Evolutionary conservation across 2,888 invertebrate genomes (phyloP).

Genomic region (Volucella inflata): DNA sequence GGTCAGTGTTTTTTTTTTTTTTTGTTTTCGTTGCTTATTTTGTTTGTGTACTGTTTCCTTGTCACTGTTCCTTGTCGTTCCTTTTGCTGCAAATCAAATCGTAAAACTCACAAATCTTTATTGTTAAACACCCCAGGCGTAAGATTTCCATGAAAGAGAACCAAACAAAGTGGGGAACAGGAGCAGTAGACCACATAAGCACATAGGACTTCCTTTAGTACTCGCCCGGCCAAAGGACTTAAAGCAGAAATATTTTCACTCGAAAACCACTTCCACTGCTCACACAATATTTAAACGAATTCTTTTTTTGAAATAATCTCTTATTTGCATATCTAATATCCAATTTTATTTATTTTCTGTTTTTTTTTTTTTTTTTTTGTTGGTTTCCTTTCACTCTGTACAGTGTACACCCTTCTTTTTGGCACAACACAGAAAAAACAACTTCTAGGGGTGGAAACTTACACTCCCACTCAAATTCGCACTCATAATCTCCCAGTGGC

Average conservation of each 20-base stretch:
- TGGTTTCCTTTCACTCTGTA: not conserved
- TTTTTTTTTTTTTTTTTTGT: conserved; percentile 2
- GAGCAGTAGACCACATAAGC: conserved; percentile 7
- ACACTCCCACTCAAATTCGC: too few relatives aligned
- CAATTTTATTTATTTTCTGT: conserved; percentile 55
- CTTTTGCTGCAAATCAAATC: conserved; percentile 65
- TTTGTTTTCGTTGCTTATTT: not conserved
- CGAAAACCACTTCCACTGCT: conserved; percentile 1
- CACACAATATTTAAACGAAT: conserved; percentile 68
- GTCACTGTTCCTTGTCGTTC: too few relatives aligned
- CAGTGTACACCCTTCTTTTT: conserved; percentile 16
- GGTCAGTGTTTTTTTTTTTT: not conserved
- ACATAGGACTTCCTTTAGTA: conserved; percentile 31
- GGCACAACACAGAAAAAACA: not conserved
- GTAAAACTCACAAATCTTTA: conserved; percentile 73
- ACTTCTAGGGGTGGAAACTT: not conserved
- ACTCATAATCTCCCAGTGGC: too few relatives aligned
- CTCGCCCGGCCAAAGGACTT: not conserved
- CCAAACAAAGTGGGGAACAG: conserved; percentile 8
- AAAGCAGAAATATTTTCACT: conserved; percentile 7
- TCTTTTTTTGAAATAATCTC: conserved; percentile 61
- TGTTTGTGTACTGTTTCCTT: conserved; percentile 4
- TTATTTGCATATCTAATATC: conserved; percentile 72
- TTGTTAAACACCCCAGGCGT: conserved; percentile 67
- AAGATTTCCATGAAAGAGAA: conserved; percentile 63